phyloP scores from a whole-genome alignment of 2,888 invertebrate species.

The Melanotus villosus region DNA sequence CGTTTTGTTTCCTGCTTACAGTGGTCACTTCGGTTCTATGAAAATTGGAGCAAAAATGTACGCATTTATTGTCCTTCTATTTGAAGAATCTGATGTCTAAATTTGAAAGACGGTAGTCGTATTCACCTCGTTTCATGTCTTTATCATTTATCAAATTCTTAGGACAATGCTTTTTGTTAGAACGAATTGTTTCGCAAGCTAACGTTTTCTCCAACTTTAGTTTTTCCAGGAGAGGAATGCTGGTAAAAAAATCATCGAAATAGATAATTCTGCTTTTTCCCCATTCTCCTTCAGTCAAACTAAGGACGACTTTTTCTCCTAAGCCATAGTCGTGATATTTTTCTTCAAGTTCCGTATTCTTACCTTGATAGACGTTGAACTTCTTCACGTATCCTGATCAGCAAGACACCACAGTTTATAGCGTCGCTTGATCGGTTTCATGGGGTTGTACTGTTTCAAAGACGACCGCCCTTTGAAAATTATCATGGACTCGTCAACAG shows the following conservation, averaged over 20 bases:
- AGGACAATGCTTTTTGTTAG: constrained; percentile 33
- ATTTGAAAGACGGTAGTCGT: constrained; percentile 39
- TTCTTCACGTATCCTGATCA: no score
- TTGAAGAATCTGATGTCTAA: constrained; percentile 37
- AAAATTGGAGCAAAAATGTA: constrained; percentile 47
- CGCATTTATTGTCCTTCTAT: constrained; percentile 48
- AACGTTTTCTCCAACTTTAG: constrained; percentile 45
- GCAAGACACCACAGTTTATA: no score
- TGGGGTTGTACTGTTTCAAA: no score
- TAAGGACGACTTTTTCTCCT: constrained; percentile 52
- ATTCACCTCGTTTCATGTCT: constrained; percentile 48
- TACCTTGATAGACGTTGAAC: no score
- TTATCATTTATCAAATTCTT: constrained; percentile 34
- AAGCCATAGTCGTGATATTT: constrained; percentile 49
- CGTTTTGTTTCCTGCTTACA: constrained; percentile 48
- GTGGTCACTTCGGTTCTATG: constrained; percentile 48
- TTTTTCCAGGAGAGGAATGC: constrained; percentile 45
- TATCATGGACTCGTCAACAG: no score
- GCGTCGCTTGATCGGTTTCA: no score
- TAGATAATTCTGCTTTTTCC: constrained; percentile 38
- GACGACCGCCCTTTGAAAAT: no score
- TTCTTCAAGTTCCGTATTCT: constrained; percentile 29
- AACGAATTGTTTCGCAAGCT: constrained; percentile 48
- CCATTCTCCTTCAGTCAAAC: constrained; percentile 46
- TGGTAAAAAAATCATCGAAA: constrained; percentile 49